These are phyloP conservation scores for Anthonomus grandis DNA, from an alignment of 1,140 invertebrate species.

Conservation along the genomic window DNA sequence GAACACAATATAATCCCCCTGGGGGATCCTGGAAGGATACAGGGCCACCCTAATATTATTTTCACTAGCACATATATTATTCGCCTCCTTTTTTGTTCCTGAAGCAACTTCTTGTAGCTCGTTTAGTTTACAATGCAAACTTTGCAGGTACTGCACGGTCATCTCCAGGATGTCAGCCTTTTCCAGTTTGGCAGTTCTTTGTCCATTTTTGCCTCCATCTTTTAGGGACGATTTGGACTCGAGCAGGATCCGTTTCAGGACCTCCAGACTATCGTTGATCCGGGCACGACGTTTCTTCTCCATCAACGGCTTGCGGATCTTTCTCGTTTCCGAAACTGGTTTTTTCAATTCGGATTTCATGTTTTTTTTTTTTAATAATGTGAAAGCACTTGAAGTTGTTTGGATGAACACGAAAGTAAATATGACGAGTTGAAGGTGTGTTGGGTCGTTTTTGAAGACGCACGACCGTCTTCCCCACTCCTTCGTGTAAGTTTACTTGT, in stretches of 20 bases:
- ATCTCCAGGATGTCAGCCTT: constrained; percentile 68
- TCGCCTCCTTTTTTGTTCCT: constrained; percentile 15
- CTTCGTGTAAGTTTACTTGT: constrained; percentile 14
- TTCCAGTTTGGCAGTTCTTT: constrained; percentile 58
- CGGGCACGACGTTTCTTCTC: constrained; percentile 65
- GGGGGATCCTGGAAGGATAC: constrained; percentile 39
- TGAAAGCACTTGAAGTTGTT: constrained; percentile 6
- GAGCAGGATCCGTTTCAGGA: constrained; percentile 60
- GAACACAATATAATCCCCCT: constrained; percentile 42
- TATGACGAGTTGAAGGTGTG: constrained; percentile 15
- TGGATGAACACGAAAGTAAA: not conserved
- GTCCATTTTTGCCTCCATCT: constrained; percentile 33
- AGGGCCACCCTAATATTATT: constrained; percentile 35
- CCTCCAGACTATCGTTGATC: constrained; percentile 64
- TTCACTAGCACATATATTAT: constrained; percentile 12
- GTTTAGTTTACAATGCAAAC: constrained; percentile 44
- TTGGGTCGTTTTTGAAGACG: constrained; percentile 22
- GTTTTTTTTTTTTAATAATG: not conserved
- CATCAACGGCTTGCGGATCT: constrained; percentile 66
- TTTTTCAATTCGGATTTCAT: constrained; percentile 26
- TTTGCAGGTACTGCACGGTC: constrained; percentile 59
- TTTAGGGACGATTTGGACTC: constrained; percentile 50
- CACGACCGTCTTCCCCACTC: constrained; percentile 16
- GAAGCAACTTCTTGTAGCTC: constrained; percentile 13
- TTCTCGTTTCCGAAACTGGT: constrained; percentile 24